Evolutionary conservation across 2,888 invertebrate genomes (phyloP).

Genomic region (Watsonalla binaria): DNA sequence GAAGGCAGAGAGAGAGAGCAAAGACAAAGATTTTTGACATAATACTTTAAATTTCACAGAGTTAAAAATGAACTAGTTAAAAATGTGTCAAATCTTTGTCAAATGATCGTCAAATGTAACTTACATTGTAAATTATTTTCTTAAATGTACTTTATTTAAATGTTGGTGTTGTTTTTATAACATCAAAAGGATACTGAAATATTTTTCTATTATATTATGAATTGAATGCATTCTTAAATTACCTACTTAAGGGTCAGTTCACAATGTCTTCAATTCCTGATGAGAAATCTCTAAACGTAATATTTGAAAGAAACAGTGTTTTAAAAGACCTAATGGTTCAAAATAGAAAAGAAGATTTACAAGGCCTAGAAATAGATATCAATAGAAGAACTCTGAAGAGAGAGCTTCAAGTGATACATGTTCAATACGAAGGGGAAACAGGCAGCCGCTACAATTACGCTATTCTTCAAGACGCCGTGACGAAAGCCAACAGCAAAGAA

Average conservation of each 20-base stretch:
- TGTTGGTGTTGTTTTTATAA: background rate
- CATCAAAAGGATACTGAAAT: background rate
- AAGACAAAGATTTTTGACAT: no score
- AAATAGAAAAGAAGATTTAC: background rate
- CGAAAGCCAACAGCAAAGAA: conserved; percentile 22
- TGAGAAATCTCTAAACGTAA: conserved; percentile 18
- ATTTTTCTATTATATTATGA: background rate
- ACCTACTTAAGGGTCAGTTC: background rate
- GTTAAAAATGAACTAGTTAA: no score
- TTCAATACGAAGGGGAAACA: conserved; percentile 8
- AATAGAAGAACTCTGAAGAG: background rate
- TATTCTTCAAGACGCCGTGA: conserved; percentile 13
- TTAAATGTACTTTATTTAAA: background rate
- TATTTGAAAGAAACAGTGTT: conserved; percentile 20
- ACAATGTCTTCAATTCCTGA: background rate
- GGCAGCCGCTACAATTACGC: conserved; percentile 13
- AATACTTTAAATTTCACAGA: no score
- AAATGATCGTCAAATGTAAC: background rate
- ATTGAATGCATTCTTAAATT: background rate
- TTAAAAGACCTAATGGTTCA: conserved; percentile 1
- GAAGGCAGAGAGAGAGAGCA: no score
- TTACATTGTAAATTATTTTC: background rate
- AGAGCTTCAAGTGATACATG: conserved; percentile 4
- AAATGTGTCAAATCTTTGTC: no score
- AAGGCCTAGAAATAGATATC: background rate